Evolutionary conservation across 2,113 vertebrate genomes (phyloP).

Genomic region (Symphodus melops): DNA sequence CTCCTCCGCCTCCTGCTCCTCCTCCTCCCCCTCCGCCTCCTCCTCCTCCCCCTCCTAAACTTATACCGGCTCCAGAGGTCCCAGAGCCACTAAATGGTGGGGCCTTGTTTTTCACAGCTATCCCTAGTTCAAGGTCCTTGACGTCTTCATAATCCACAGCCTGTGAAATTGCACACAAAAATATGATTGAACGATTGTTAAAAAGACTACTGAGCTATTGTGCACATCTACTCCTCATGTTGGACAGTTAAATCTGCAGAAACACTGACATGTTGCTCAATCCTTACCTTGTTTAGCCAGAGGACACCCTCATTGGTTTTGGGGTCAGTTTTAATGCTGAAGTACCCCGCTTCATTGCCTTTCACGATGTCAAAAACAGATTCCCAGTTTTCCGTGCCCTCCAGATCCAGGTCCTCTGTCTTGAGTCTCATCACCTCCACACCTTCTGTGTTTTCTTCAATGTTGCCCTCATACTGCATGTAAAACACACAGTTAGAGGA

Average conservation of each 20-base stretch:
- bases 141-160: conserved; percentile 89
- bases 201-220: not conserved
- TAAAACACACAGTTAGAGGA: not conserved
- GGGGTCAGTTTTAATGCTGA: conserved; percentile 89
- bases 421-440: conserved; percentile 90
- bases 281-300: conserved; percentile 84
- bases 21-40: not conserved
- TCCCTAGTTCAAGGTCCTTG: conserved; percentile 79
- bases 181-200: too few relatives aligned
- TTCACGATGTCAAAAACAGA: conserved; percentile 86
- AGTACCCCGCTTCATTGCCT: conserved; percentile 91
- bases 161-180: conserved; percentile 72
- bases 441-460: conserved; percentile 88
- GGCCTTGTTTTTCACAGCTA: conserved; percentile 84
- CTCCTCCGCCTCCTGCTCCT: not conserved
- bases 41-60: not conserved
- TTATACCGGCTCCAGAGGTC: fast-evolving
- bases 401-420: conserved; percentile 86
- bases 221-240: not conserved
- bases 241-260: not conserved
- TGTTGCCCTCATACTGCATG: conserved; percentile 85
- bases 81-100: not conserved
- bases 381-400: conserved; percentile 87
- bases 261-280: not conserved
- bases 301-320: conserved; percentile 91